These are phyloP conservation scores for Synodontis membranacea DNA, from an alignment of 2,113 vertebrate genomes.

Conservation along the genomic window DNA sequence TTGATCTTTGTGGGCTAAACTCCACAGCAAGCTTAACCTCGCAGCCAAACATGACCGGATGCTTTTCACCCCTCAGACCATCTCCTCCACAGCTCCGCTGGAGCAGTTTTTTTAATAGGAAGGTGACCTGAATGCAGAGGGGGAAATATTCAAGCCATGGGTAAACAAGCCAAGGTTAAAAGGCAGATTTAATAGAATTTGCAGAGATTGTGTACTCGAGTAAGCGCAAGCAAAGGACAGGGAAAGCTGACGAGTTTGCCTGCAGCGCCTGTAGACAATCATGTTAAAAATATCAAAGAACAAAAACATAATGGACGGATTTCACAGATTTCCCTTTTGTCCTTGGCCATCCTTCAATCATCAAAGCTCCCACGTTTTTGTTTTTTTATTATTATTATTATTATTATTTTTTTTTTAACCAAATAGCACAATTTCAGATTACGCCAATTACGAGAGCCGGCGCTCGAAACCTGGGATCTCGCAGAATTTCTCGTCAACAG, in stretches of 20 bases:
- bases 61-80: conserved; percentile 68
- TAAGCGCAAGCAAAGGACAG: conserved; percentile 33
- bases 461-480: background rate
- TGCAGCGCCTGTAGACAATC: background rate
- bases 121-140: conserved; percentile 63
- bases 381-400: too few relatives aligned
- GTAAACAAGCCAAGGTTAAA: conserved; percentile 55
- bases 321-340: background rate
- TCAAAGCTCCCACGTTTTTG: background rate
- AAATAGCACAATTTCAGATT: background rate
- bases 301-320: background rate
- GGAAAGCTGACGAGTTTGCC: background rate
- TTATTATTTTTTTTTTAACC: too few relatives aligned
- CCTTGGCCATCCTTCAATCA: background rate
- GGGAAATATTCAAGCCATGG: conserved; percentile 65
- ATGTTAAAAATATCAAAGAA: background rate
- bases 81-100: conserved; percentile 70
- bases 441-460: background rate
- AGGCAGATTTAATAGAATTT: conserved; percentile 38
- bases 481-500: background rate
- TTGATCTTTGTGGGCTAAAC: conserved; percentile 54
- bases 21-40: conserved; percentile 68
- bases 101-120: conserved; percentile 69
- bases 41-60: conserved; percentile 70
- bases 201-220: conserved; percentile 32